A percentile compares a stretch with the other conserved stretches of the same genome.
These are phyloP conservation scores for Anolis sagrei DNA, from an alignment of 2,113 vertebrate genomes.

Conservation along the genomic window DNA sequence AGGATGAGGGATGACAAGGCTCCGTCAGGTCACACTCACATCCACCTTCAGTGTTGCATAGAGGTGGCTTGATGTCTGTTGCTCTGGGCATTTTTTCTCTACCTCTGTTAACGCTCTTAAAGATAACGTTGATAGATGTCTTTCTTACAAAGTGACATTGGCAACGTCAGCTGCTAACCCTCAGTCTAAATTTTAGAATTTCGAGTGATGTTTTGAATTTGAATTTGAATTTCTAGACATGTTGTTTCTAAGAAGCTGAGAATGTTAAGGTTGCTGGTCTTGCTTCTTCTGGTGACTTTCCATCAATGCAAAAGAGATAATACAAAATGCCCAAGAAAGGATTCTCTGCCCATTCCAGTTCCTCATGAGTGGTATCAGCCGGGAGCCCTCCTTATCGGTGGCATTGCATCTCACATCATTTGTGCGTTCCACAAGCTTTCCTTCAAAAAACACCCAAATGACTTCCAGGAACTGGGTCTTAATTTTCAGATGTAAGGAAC, in stretches of 20 bases:
- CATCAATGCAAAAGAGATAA: background rate
- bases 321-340: fast-evolving
- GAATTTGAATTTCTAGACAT: no score
- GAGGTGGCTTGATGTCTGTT: no score
- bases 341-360: background rate
- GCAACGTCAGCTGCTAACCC: no score
- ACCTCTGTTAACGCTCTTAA: background rate
- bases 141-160: no score
- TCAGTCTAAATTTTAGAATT: no score
- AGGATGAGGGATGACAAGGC: no score
- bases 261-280: background rate
- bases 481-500: background rate
- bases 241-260: no score
- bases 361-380: slow-evolving; percentile 25
- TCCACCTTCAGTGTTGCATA: no score
- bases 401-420: background rate
- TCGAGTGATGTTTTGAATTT: no score
- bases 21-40: background rate
- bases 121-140: no score
- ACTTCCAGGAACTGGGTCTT: background rate
- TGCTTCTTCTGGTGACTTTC: background rate
- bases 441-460: background rate
- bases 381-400: background rate
- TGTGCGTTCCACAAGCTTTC: no score
- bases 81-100: background rate